These are phyloP conservation scores for Coluber constrictor DNA, from an alignment of 2,797 vertebrate species.

Conservation along the genomic window DNA sequence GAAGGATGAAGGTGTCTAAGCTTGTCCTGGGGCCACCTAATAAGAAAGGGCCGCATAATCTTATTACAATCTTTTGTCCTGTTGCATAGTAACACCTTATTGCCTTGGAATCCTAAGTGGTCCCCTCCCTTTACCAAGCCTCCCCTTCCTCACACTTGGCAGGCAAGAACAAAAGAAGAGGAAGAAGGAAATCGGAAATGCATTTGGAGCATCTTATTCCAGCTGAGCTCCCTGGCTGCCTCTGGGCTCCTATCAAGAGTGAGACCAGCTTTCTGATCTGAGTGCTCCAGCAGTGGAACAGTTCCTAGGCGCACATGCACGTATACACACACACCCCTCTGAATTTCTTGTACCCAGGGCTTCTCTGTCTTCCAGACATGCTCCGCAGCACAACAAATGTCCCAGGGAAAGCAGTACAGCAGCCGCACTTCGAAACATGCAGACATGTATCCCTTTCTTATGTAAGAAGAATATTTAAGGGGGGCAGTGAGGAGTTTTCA, in stretches of 20 bases:
- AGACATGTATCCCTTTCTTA: neutral
- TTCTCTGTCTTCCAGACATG: neutral
- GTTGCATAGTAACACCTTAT: conserved; percentile 67
- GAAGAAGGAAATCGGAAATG: conserved; percentile 17
- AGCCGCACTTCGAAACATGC: neutral
- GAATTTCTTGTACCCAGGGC: neutral
- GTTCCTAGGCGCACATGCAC: neutral
- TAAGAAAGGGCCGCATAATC: neutral
- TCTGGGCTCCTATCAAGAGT: too few species aligned
- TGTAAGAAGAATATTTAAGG: neutral
- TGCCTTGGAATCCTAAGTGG: conserved; percentile 62
- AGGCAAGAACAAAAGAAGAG: conserved; percentile 44
- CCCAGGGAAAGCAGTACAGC: neutral
- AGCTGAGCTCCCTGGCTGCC: conserved; percentile 36
- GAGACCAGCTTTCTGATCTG: neutral
- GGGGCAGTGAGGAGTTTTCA: neutral
- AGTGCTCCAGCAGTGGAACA: too few species aligned
- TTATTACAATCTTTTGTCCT: conserved; percentile 55
- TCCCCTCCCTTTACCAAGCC: conserved; percentile 37
- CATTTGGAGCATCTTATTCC: conserved; percentile 32
- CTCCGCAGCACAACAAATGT: neutral
- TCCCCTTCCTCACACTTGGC: conserved; percentile 13
- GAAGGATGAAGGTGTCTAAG: neutral
- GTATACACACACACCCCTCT: neutral
- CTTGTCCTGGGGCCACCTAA: neutral